Base-by-base conservation (phyloP, 2,113 vertebrate genomes). In the Rhinoptilus africanus region DNA sequence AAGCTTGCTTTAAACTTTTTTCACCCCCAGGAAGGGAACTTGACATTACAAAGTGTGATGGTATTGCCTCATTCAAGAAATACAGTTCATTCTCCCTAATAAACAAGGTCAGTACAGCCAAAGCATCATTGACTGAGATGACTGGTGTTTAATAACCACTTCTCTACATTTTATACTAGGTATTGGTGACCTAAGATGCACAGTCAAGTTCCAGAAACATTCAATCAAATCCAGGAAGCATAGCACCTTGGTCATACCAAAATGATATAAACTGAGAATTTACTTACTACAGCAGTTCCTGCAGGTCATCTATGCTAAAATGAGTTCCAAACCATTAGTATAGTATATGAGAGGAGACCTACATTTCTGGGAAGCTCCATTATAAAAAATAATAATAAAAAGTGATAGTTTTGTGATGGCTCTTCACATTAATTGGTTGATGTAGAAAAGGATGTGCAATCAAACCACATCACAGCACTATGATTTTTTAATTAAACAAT, bases 401-500 rank as follows among this genome's bases (percentile, higher is more conserved):
- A 82, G 60, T 78, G 76, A 91, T 88, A 39, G 47, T 67, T 95
- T 89, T 83, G 77, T 85, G 89, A 89, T 64, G 59, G 51, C 68
- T 92, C 35, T 79, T 69, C 64, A 72, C 37, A 12, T 88, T 97
- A 97, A 97, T 92, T 90, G 93, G 92, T 53, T 93, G 93, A 96
- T 45, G 64, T 85, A 50, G 80, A 30, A 94, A 95, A 97, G 96
- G 94, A 96, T 95, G 92, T 96, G 90, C 88, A 94, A 97, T 97
- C 97, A 95, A 95, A 95, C 57, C 81, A 88, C 89, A 97, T 94
- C 94, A 95, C 75, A 73, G 96, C 88, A 75, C 54, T 87, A 96
- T 97, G 84, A 96, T 97, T 95, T 96, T 94, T 95, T 96, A 97
- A 98, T 97, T 97, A 97, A 98, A 97, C 97, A 97, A 98, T 97